Percentiles rank a stretch among this genome's conserved stretches.
Conservation (phyloP, 2,888 invertebrate species). For the Chaetoderma sp. region DNA sequence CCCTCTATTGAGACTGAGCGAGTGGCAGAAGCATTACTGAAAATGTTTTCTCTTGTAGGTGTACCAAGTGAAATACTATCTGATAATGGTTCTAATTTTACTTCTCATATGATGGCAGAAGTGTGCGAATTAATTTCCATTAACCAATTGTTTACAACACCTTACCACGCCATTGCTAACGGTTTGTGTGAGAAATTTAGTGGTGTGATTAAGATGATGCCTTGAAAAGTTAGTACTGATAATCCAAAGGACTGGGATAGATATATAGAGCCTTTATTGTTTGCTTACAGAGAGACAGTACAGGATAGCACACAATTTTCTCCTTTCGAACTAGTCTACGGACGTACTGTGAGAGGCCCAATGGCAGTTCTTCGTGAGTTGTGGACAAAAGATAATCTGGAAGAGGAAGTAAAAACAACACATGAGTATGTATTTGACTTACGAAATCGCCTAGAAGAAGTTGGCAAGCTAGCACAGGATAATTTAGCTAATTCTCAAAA, state of each 20-base stretch:
- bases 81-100: slow-evolving; percentile 39
- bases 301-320: no score
- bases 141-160: slow-evolving; percentile 22
- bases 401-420: no score
- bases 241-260: neutral
- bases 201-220: slow-evolving; percentile 26
- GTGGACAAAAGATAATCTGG: slow-evolving; percentile 22
- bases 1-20: slow-evolving; percentile 24
- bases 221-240: no score
- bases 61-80: slow-evolving; percentile 35
- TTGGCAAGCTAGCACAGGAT: no score
- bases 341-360: no score
- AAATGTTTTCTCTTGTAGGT: slow-evolving; percentile 27
- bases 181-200: slow-evolving; percentile 35
- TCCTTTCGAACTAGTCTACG: no score
- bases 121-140: slow-evolving; percentile 29
- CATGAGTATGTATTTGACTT: no score
- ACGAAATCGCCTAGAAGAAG: no score
- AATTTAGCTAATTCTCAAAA: no score
- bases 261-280: neutral
- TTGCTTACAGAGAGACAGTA: slow-evolving; percentile 16
- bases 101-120: slow-evolving; percentile 31
- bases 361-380: no score
- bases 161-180: slow-evolving; percentile 33
- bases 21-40: slow-evolving; percentile 38